phyloP scores from a whole-genome alignment of 2,797 vertebrate genomes.

The Carduelis carduelis region DNA sequence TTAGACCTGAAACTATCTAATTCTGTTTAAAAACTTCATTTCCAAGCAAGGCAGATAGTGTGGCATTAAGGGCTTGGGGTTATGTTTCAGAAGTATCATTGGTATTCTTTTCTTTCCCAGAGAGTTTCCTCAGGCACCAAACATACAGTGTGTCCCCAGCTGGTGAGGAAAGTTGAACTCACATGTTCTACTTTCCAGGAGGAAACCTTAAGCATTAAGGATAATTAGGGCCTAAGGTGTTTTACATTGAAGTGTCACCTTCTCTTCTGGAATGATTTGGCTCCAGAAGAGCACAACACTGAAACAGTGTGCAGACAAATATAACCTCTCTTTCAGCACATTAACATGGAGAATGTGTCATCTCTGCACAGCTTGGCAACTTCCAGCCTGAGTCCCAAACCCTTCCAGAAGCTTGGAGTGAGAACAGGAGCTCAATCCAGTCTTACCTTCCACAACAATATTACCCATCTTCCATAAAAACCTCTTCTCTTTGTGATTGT shows the following conservation, averaged over 20 bases:
- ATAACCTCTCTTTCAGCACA: neutral
- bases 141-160: neutral
- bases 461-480: neutral
- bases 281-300: neutral
- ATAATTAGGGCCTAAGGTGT: neutral
- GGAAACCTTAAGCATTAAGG: neutral
- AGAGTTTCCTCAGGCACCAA: neutral
- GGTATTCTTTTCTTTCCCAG: neutral
- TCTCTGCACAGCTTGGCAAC: neutral
- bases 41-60: neutral
- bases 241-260: neutral
- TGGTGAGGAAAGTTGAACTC: neutral
- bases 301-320: neutral
- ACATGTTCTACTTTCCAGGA: neutral
- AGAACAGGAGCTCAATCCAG: neutral
- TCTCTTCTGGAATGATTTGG: neutral
- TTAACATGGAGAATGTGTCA: neutral
- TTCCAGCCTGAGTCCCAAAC: accelerated
- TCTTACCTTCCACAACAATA: neutral
- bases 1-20: neutral
- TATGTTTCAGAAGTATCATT: neutral
- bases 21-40: neutral
- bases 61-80: neutral
- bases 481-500: neutral
- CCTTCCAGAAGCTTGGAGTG: neutral